Evolutionary conservation across 2,888 invertebrate species (phyloP).

Genomic region (Heteromyza rotundicornis): DNA sequence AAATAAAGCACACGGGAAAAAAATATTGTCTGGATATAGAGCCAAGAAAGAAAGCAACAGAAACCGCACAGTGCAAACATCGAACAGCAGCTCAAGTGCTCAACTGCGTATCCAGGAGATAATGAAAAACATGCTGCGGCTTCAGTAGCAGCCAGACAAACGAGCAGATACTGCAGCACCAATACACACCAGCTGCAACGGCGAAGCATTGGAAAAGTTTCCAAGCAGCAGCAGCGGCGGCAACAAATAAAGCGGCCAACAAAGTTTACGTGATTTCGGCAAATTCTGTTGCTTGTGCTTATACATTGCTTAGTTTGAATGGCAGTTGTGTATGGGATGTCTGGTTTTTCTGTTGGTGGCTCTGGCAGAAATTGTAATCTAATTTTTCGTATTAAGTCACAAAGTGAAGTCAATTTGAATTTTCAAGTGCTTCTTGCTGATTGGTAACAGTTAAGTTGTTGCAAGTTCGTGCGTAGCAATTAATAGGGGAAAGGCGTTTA

Average conservation of each 20-base stretch:
- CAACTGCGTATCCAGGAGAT: not conserved
- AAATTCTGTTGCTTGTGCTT: not conserved
- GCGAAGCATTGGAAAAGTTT: not conserved
- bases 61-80: not conserved
- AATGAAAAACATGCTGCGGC: not conserved
- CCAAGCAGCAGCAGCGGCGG: not conserved
- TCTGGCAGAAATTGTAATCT: too few species aligned
- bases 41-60: not conserved
- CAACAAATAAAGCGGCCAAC: too few species aligned
- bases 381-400: too few species aligned
- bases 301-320: not conserved
- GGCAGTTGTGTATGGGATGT: too few species aligned
- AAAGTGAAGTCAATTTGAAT: too few species aligned
- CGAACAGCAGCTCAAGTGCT: not conserved
- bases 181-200: not conserved
- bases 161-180: not conserved
- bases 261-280: not conserved
- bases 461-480: too few species aligned
- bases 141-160: not conserved
- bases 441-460: too few species aligned
- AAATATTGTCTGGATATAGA: too few species aligned
- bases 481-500: too few species aligned
- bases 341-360: too few species aligned
- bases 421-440: too few species aligned
- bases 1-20: too few species aligned